A percentile compares a stretch with the other conserved stretches of the same genome.
Conservation (phyloP, 2,888 invertebrate species). For the Dasypogon diadema region DNA sequence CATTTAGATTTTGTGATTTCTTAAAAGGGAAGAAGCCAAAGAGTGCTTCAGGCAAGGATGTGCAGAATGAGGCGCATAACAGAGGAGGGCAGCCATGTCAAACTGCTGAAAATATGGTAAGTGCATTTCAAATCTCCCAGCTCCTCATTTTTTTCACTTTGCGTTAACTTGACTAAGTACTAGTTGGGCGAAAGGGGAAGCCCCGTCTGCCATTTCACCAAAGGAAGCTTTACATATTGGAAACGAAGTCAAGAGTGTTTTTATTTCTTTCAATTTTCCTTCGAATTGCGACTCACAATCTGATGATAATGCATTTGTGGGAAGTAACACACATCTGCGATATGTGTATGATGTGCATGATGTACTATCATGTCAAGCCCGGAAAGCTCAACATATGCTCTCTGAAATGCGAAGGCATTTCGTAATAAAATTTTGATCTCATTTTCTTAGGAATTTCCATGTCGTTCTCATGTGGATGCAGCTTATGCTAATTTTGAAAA, state of each 20-base stretch:
- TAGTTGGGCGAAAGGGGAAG: neutral
- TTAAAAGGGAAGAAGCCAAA: constrained; percentile 3
- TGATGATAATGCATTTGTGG: constrained; percentile 43
- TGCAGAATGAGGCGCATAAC: neutral
- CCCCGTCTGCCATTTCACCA: neutral
- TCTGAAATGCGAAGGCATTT: no score
- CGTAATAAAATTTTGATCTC: no score
- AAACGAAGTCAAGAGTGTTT: constrained; percentile 42
- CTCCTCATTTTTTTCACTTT: constrained; percentile 20
- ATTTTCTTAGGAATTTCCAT: no score
- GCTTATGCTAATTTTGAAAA: no score
- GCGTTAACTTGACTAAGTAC: constrained; percentile 14
- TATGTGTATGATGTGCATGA: no score
- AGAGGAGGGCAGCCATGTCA: constrained; percentile 2
- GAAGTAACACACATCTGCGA: no score
- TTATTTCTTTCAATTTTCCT: constrained; percentile 36
- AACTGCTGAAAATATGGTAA: constrained; percentile 37
- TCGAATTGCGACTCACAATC: neutral
- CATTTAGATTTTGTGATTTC: constrained; percentile 2
- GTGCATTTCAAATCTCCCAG: constrained; percentile 26
- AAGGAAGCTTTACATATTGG: constrained; percentile 8
- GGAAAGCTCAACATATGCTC: no score
- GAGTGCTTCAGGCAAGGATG: constrained; percentile 9
- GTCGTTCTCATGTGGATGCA: no score
- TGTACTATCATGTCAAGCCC: no score